Base-by-base conservation (phyloP, 2,888 invertebrate species). In the Liposcelis brunnea region DNA sequence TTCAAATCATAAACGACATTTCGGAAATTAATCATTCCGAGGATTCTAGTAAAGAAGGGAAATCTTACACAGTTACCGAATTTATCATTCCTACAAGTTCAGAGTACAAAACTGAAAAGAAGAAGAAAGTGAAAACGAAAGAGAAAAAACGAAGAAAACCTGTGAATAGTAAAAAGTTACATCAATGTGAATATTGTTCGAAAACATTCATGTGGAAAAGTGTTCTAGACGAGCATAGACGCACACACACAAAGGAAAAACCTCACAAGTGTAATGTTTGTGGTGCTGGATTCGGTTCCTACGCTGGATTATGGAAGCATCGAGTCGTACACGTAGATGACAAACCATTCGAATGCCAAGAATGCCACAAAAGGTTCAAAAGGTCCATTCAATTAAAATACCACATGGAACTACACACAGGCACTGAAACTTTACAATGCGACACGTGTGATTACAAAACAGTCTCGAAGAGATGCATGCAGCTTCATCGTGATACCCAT, bases 121-220 rank as follows among this genome's bases (percentile, higher is more conserved):
- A 26, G 26, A 26, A 26, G 8, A 26, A 26, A 26, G 8, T 8
- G 26, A 26, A 26, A 26, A 6, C 26, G 4, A 26, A 26, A 26
- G 8, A 4, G 5, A 8, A 26, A 8, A 4, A 8, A 8, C 4
- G 8, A 26, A 26, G 8, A 8, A 26, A 26, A 35, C 14, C 4
- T 4, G 16, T 10, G 4, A 5, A 35, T 7, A 16, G 15, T 14
- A 35, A 16, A 7, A 19, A 19, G 16, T 5, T 18, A 11, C 40
- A 40, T 18, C 16, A 16, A 6, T 40, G 40, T 18, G 40, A 40
- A 18, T 40, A 15, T 40, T 40, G 40, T 11, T 5, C 4, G 18
- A 40, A 40, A 40, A n/a, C 18, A 5, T 40, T 40, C 21, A 19
- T n/a, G 19, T 40, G 40, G 40, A 16, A n/a, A 18, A 40, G 40